Evolutionary conservation across 2,113 vertebrate species (phyloP), one percentile per base, ranked within the genome.

Genomic region (Porphyrio hochstetteri): DNA sequence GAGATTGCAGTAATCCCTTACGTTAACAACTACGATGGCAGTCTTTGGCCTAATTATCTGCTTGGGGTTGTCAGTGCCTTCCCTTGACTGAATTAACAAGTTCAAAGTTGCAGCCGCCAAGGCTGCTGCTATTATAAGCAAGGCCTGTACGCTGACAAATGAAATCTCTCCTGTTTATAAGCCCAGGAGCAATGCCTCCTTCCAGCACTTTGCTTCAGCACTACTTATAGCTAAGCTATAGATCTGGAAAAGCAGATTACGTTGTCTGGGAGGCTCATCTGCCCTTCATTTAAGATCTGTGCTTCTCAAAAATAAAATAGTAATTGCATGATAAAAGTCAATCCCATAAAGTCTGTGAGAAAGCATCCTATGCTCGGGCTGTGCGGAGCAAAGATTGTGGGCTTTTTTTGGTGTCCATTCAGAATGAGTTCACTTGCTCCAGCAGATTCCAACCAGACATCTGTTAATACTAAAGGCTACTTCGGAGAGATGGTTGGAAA

Each of bases 401-500:
- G 7, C 38, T 53, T 63, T 52, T 59, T 67, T 83, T 77, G 33
- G 29, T 86, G 82, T 86, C 60, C 52, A 4, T 74, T 86, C 89
- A 84, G 69, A 86, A 67, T 48, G 36, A 91, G 68, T 88, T 95
- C 68, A 55, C 76, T 88, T 76, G 21, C 72, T 92, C 56, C 23
- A 46, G 72, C 86, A 86, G 94, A 84, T 75, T 91, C 77, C 61
- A 86, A 3, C 5, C 44, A 86, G 33, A 83, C 77, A 86, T 93
- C 80, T 95, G 86, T 92, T 92, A 92, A 69, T 82, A 61, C 63
- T 93, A 74, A 90, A 78, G 18, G 29, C 27, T 94, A 10, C 69
- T 92, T 88, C 7, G 2, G 76, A 71, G 80, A 79, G 18, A 56
- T 57, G 16, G 18, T 44, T 84, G 48, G 65, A 93, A 89, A 82